phyloP scores from a whole-genome alignment of 1,140 invertebrate genomes.

The Euura lappo region DNA sequence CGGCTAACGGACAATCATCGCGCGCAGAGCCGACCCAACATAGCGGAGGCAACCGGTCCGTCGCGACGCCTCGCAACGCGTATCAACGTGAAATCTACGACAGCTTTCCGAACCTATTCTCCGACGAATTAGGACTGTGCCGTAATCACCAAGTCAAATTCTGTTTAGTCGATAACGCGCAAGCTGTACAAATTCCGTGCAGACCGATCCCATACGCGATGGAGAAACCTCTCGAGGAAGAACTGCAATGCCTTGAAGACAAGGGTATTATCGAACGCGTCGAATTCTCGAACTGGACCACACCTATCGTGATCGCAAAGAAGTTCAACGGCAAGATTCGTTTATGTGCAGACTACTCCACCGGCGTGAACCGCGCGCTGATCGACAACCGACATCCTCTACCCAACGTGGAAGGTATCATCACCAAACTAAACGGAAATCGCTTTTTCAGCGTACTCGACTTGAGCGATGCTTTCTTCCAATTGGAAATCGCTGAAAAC shows the following conservation, averaged over 20 bases:
- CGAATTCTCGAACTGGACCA: constrained; percentile 27
- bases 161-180: constrained; percentile 23
- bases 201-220: constrained; percentile 40
- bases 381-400: constrained; percentile 9
- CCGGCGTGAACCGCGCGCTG: background rate
- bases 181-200: constrained; percentile 36
- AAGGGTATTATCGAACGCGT: constrained; percentile 25
- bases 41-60: background rate
- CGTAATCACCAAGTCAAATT: constrained; percentile 39
- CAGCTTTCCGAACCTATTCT: constrained; percentile 25
- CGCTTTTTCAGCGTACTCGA: constrained; percentile 14
- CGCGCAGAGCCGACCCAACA: constrained; percentile 20
- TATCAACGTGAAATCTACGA: constrained; percentile 20
- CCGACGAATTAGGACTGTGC: constrained; percentile 33
- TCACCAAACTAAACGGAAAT: constrained; percentile 26
- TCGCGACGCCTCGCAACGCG: constrained; percentile 10
- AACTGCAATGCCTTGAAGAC: constrained; percentile 28
- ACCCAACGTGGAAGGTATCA: constrained; percentile 13
- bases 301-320: constrained; percentile 23
- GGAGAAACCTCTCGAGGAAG: constrained; percentile 29
- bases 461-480: constrained; percentile 9
- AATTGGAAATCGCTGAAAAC: constrained; percentile 13
- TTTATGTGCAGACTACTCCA: constrained; percentile 2
- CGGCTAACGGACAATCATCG: constrained; percentile 9
- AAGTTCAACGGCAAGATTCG: constrained; percentile 8